These are phyloP conservation scores for Pangasianodon hypophthalmus DNA, from an alignment of 2,113 vertebrate genomes.

Conservation along the genomic window DNA sequence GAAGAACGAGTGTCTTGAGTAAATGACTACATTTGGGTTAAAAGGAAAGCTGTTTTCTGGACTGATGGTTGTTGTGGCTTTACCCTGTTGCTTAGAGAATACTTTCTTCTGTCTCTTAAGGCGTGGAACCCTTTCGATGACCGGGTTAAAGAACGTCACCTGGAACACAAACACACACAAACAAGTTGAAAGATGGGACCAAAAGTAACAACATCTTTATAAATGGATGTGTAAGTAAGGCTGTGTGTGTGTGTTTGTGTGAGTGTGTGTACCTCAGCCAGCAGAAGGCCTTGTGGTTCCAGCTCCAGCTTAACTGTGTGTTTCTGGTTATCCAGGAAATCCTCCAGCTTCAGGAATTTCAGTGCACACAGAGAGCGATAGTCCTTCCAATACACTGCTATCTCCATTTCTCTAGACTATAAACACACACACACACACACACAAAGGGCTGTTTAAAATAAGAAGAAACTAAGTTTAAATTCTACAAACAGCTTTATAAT, in stretches of 20 bases:
- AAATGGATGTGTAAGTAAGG: not conserved
- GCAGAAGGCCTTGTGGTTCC: constrained; percentile 85
- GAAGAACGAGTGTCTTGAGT: not conserved
- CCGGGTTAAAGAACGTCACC: constrained; percentile 88
- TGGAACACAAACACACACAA: constrained; percentile 52
- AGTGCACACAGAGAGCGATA: constrained; percentile 86
- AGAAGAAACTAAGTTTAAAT: not conserved
- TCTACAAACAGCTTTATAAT: not conserved
- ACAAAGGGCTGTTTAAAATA: not conserved
- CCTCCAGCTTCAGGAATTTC: constrained; percentile 90
- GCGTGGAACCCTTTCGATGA: constrained; percentile 85
- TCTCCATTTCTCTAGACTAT: constrained; percentile 86
- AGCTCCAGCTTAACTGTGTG: constrained; percentile 85
- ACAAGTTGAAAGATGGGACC: not conserved
- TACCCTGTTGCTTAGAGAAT: constrained; percentile 91
- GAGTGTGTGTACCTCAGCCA: constrained; percentile 80
- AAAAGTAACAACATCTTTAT: not conserved
- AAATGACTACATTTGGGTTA: not conserved
- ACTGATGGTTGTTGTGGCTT: constrained; percentile 11
- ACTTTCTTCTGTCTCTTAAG: constrained; percentile 88
- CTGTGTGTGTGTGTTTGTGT: not conserved
- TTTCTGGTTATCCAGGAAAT: constrained; percentile 89
- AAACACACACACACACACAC: constrained; percentile 38
- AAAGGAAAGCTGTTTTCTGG: not conserved
- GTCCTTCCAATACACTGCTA: constrained; percentile 87